A percentile compares a stretch with the other conserved stretches of the same genome.
phyloP scores from a whole-genome alignment of 2,888 invertebrate genomes.

The Drosophila borborema region DNA sequence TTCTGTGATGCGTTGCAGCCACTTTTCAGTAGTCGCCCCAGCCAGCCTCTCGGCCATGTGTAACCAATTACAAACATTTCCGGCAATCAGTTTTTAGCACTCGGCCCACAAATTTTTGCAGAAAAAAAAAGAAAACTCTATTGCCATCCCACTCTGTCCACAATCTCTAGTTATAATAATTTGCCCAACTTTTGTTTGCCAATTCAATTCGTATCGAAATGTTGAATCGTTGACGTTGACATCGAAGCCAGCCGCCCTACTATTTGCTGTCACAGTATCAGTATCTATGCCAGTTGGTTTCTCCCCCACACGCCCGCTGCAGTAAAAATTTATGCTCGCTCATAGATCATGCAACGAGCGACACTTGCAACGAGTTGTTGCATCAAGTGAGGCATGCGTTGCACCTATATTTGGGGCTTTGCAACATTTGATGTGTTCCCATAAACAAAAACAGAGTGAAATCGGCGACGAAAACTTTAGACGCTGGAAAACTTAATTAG shows the following conservation, averaged over 20 bases:
- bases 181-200: constrained; percentile 56
- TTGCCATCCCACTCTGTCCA: not conserved
- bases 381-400: constrained; percentile 28
- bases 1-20: constrained; percentile 20
- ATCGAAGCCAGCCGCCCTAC: constrained; percentile 29
- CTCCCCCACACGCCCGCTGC: constrained; percentile 18
- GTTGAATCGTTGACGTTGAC: constrained; percentile 51
- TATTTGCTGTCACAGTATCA: constrained; percentile 25
- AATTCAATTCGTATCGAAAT: constrained; percentile 62
- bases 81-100: constrained; percentile 75
- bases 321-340: constrained; percentile 68
- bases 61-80: constrained; percentile 71
- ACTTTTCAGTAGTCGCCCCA: not conserved
- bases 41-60: constrained; percentile 44
- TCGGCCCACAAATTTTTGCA: constrained; percentile 29
- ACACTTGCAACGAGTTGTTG: constrained; percentile 52
- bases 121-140: not conserved
- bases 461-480: not conserved
- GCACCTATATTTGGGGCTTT: constrained; percentile 11
- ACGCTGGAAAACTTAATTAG: not conserved
- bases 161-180: constrained; percentile 65
- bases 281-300: constrained; percentile 18
- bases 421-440: constrained; percentile 21
- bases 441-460: not conserved
- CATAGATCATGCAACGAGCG: constrained; percentile 67